A percentile compares a stretch with the other conserved stretches of the same genome.
These are phyloP conservation scores for Sphaerophoria rueppellii DNA, from an alignment of 2,888 invertebrate species.

Conservation along the genomic window DNA sequence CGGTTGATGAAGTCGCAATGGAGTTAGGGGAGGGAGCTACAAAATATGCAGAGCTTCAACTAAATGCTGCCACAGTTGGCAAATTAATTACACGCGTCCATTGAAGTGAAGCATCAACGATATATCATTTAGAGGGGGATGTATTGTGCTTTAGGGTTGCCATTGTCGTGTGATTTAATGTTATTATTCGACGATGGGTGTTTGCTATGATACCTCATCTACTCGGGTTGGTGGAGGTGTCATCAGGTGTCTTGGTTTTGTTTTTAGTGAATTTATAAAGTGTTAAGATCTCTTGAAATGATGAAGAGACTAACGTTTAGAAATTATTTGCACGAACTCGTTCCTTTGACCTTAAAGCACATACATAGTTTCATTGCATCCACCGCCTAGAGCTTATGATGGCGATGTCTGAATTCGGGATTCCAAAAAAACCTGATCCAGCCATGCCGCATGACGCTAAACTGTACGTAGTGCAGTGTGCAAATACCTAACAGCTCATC, in stretches of 20 bases:
- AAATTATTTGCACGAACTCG: too few relatives aligned
- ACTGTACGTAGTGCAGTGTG: too few relatives aligned
- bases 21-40: conserved; percentile 3
- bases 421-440: too few relatives aligned
- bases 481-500: too few relatives aligned
- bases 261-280: neutral
- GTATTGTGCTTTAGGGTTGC: conserved; percentile 54
- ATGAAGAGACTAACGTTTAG: too few relatives aligned
- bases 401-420: too few relatives aligned
- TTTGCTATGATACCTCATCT: neutral
- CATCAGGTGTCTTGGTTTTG: neutral
- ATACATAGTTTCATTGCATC: too few relatives aligned
- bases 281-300: neutral
- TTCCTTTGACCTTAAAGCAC: too few relatives aligned
- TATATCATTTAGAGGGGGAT: conserved; percentile 55
- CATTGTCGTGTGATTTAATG: conserved; percentile 5
- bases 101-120: conserved; percentile 70
- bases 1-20: neutral
- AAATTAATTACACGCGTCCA: conserved; percentile 73
- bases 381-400: too few relatives aligned
- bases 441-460: too few relatives aligned
- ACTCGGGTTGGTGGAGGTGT: neutral
- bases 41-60: conserved; percentile 56
- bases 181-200: neutral
- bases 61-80: conserved; percentile 73